Conservation (phyloP, 2,797 vertebrate species). For the Decapterus maruadsi region DNA sequence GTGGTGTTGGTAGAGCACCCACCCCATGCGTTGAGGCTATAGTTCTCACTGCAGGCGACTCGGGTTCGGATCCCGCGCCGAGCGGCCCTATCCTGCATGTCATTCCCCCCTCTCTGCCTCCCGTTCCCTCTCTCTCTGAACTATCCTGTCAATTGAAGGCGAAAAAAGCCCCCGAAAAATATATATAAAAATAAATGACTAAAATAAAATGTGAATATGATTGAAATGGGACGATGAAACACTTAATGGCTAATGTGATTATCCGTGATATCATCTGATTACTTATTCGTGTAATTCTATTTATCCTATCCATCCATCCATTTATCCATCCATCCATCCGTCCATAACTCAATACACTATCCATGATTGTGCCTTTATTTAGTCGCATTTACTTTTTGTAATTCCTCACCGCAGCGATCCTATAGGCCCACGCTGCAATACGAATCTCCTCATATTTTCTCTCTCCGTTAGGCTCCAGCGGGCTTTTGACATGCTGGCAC, state of each 20-base stretch:
- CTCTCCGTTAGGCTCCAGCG: constrained; percentile 72
- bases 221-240: constrained; percentile 12
- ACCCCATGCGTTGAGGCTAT: too few species aligned
- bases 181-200: too few species aligned
- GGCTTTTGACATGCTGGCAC: constrained; percentile 80
- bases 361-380: constrained; percentile 62
- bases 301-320: constrained; percentile 20
- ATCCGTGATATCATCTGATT: constrained; percentile 29
- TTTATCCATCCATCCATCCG: constrained; percentile 8
- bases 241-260: constrained; percentile 13
- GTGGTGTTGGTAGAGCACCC: too few species aligned
- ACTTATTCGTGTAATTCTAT: constrained; percentile 24
- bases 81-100: too few species aligned
- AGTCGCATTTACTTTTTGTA: constrained; percentile 36
- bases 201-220: constrained; percentile 23
- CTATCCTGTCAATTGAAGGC: too few species aligned
- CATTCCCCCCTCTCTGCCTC: too few species aligned
- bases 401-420: constrained; percentile 33
- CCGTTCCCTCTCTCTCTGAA: too few species aligned
- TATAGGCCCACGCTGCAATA: constrained; percentile 39
- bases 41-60: too few species aligned
- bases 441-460: constrained; percentile 68
- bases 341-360: constrained; percentile 18
- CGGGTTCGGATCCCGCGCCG: too few species aligned
- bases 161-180: too few species aligned